phyloP scores from a whole-genome alignment of 2,888 invertebrate species.

The Barypeithes pellucidus region DNA sequence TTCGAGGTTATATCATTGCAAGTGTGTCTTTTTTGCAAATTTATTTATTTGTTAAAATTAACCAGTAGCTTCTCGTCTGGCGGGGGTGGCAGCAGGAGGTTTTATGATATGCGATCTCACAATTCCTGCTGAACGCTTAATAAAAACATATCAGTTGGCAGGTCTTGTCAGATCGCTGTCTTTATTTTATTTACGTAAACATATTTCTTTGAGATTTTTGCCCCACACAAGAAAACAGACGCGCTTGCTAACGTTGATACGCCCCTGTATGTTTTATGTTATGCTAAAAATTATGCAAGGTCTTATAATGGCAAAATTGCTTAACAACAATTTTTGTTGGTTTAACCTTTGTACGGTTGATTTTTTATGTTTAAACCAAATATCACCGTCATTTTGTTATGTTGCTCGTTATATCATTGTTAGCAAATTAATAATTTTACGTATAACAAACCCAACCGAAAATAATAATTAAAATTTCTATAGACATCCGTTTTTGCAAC shows the following conservation, averaged over 20 bases:
- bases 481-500: neutral
- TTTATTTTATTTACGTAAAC: no score
- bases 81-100: neutral
- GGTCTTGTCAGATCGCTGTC: no score
- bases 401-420: neutral
- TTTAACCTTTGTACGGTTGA: slow-evolving; percentile 1
- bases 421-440: neutral
- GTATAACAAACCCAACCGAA: neutral
- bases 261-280: no score
- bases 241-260: no score
- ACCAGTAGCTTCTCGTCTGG: neutral
- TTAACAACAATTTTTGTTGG: neutral
- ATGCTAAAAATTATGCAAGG: neutral
- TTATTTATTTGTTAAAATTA: neutral
- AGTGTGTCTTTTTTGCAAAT: neutral
- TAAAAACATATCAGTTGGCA: no score
- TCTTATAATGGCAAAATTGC: neutral
- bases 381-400: neutral
- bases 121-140: no score
- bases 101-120: no score
- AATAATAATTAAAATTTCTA: neutral
- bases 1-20: slow-evolving; percentile 1
- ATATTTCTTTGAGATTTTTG: no score
- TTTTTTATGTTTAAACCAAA: neutral
- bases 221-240: no score